phyloP scores from a whole-genome alignment of 2,113 vertebrate genomes.

The Callipepla squamata region DNA sequence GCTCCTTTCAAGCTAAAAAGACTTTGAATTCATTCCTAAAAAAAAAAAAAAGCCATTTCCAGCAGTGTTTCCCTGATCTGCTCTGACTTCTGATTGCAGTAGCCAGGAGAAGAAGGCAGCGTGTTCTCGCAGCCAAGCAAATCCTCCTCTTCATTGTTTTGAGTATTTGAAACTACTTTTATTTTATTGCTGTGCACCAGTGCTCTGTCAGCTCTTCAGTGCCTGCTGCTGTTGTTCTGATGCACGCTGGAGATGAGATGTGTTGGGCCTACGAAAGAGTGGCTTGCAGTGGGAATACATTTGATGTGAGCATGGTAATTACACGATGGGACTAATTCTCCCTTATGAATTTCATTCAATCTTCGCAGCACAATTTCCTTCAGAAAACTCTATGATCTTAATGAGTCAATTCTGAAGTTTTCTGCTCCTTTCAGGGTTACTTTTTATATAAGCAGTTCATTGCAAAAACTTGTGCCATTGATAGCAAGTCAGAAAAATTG shows the following conservation, averaged over 20 bases:
- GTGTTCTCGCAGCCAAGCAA: neutral
- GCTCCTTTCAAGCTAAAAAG: neutral
- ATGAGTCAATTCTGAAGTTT: constrained; percentile 51
- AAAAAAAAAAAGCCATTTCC: neutral
- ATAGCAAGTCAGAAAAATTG: neutral
- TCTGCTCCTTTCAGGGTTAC: constrained; percentile 53
- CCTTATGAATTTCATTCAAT: constrained; percentile 7
- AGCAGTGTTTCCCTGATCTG: neutral
- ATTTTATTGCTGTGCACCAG: neutral
- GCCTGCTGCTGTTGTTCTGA: neutral
- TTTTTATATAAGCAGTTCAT: constrained; percentile 63
- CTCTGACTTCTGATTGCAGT: neutral
- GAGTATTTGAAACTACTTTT: neutral
- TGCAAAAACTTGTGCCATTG: constrained; percentile 9
- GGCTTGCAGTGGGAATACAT: neutral
- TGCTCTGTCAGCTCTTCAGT: neutral
- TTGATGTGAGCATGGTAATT: constrained; percentile 37
- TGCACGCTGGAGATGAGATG: neutral
- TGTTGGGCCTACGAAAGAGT: neutral
- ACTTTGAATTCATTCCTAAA: neutral
- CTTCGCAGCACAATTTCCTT: constrained; percentile 8
- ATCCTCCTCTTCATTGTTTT: accelerated
- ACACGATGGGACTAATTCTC: constrained; percentile 28
- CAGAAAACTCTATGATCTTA: constrained; percentile 29
- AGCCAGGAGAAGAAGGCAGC: neutral